Percentiles rank a stretch among this genome's conserved stretches.
These are phyloP conservation scores for Rotaria sp. DNA, from an alignment of 2,888 invertebrate species.

Conservation along the genomic window DNA sequence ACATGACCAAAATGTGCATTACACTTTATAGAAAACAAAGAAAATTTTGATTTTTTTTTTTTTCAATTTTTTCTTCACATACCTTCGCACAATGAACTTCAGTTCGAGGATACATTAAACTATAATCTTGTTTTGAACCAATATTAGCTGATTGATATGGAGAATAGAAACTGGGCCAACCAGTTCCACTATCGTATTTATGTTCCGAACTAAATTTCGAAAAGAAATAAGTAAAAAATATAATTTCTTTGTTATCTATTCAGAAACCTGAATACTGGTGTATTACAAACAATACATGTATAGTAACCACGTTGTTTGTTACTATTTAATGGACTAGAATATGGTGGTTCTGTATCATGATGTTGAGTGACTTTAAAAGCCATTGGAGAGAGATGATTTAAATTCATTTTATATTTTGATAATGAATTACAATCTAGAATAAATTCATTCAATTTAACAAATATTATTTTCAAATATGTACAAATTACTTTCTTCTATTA, in stretches of 20 bases:
- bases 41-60: no score
- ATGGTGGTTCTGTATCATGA: constrained; percentile 11
- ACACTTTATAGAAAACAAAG: constrained; percentile 59
- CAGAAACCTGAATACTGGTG: constrained; percentile 56
- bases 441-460: no score
- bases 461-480: no score
- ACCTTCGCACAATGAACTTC: constrained; percentile 83
- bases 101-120: constrained; percentile 75
- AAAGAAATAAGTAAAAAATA: neutral
- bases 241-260: no score
- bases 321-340: constrained; percentile 31
- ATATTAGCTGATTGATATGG: constrained; percentile 58
- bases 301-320: constrained; percentile 44
- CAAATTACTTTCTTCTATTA: no score
- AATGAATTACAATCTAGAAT: neutral
- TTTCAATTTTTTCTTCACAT: constrained; percentile 31
- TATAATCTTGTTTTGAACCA: constrained; percentile 52
- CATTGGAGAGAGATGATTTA: neutral
- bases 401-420: neutral
- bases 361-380: neutral
- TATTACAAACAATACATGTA: constrained; percentile 57
- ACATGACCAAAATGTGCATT: constrained; percentile 91
- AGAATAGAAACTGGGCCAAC: constrained; percentile 96
- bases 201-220: constrained; percentile 67
- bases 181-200: constrained; percentile 91